Evolutionary conservation across 2,888 invertebrate species (phyloP), one percentile per base, ranked within the genome.

Genomic region (Ditylenchus weischeri): DNA sequence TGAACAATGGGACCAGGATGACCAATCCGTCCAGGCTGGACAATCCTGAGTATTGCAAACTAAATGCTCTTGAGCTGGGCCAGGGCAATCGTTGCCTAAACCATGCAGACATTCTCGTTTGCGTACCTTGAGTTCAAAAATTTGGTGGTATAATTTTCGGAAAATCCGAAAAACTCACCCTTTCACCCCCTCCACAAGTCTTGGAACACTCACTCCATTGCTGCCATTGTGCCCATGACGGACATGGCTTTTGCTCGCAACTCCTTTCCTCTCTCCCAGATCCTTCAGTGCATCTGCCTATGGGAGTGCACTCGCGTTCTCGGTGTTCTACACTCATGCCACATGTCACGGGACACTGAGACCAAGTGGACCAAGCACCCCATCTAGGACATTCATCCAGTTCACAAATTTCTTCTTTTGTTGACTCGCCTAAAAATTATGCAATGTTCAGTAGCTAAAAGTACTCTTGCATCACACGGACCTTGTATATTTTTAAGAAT

Each of bases 1-100:
- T 36, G 64, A 15, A 48, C 66, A 66, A 18, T 57, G 23, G 18
- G 62, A 21, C 66, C 66, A 66, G 3, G 51, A 36, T 13, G 57
- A 66, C 74, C 74, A 73, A 35, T 65, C 59, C 5, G 65, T 54
- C 75, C 75, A 73, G 21, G 50, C 23, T 11, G 74, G 74, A 48
- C 74, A 74, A 13, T 66, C 19, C 29, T 69, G 64, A 21, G 58
- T 43, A 50, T 76, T 74, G 66, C 74, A 74, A 13, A 71, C 43
- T 57, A 74, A 51, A 50, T 68, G 70, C 18, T 74, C 74, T 57
- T 62, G 59, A 11, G 65, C 38, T 11, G 76, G 62, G 4, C 74
- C 74, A 13, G 62, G 51, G 61, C 74, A 74, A 47, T 76, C 72
- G 47, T 73, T 64, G 21, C 57, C 65, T 18, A 61, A 11, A 49